These are phyloP conservation scores for Harmothoe impar DNA, from an alignment of 2,888 invertebrate species.

Conservation along the genomic window DNA sequence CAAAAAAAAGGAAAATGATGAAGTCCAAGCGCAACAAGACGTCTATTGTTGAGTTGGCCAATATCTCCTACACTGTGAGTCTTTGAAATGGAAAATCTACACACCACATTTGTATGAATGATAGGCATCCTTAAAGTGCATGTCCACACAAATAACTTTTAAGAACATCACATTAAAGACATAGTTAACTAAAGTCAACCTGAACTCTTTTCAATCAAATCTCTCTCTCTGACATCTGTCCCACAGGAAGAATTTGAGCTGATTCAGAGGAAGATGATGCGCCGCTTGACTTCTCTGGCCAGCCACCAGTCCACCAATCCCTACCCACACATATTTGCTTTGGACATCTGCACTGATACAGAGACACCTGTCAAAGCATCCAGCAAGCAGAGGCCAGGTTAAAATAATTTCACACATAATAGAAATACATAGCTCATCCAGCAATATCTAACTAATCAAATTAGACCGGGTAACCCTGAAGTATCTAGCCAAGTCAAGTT, in stretches of 20 bases:
- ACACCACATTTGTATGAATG: not conserved
- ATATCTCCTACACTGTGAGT: slow-evolving; percentile 32
- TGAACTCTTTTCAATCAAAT: no score
- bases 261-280: slow-evolving; percentile 63
- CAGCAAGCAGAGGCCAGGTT: slow-evolving; percentile 32
- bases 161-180: no score
- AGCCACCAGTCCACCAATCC: not conserved
- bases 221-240: not conserved
- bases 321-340: slow-evolving; percentile 39
- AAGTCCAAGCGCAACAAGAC: not conserved
- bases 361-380: not conserved
- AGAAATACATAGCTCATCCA: no score
- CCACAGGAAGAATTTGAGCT: slow-evolving; percentile 62
- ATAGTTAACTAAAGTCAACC: no score
- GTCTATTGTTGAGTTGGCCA: slow-evolving; percentile 41
- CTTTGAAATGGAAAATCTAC: not conserved
- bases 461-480: no score
- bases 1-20: not conserved
- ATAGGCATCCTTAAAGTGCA: no score
- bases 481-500: no score
- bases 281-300: slow-evolving; percentile 11
- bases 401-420: no score
- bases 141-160: no score
- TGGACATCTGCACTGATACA: slow-evolving; percentile 6
- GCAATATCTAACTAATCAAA: no score